Percentiles rank a stretch among this genome's conserved stretches.
Evolutionary conservation across 37 sponge, comb jelly and placozoan genomes (phyloP).

Genomic region (Ianthella basta): DNA sequence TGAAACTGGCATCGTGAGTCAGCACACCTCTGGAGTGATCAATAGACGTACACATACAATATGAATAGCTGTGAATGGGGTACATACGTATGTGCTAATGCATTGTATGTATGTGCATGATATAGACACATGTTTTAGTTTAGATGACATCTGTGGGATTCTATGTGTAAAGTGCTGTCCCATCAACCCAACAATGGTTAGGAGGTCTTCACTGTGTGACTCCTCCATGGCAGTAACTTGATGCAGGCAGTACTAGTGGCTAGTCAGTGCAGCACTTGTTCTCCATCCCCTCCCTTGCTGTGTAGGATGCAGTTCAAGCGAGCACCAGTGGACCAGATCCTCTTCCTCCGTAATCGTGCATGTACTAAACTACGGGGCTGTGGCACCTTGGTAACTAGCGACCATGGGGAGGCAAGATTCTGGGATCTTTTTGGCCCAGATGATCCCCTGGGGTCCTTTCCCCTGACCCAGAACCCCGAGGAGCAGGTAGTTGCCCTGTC

Average conservation of each 20-base stretch:
- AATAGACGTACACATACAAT: too few species aligned
- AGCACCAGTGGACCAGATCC: conserved; percentile 86
- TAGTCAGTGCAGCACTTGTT: too few species aligned
- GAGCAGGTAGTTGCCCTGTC: conserved; percentile 85
- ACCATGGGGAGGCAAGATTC: conserved; percentile 79
- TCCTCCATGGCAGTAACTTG: too few species aligned
- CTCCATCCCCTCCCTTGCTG: too few species aligned
- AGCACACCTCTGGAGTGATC: too few species aligned
- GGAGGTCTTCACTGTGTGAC: too few species aligned
- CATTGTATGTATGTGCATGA: background rate
- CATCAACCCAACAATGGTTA: too few species aligned
- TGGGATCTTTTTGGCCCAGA: conserved; percentile 84
- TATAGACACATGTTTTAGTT: too few species aligned
- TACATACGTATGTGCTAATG: background rate
- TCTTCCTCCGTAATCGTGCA: conserved; percentile 71
- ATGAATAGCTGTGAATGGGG: too few species aligned
- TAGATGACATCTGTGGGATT: background rate
- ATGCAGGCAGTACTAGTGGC: too few species aligned
- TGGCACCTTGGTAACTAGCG: conserved; percentile 81
- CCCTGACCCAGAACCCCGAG: conserved; percentile 65
- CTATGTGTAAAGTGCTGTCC: background rate
- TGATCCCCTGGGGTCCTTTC: conserved; percentile 70
- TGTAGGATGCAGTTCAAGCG: conserved; percentile 14
- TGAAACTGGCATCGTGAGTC: conserved; percentile 58
- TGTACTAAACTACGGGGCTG: conserved; percentile 39